These are phyloP conservation scores for Andrena cerasifolii DNA, from an alignment of 1,140 invertebrate genomes.

Conservation along the genomic window DNA sequence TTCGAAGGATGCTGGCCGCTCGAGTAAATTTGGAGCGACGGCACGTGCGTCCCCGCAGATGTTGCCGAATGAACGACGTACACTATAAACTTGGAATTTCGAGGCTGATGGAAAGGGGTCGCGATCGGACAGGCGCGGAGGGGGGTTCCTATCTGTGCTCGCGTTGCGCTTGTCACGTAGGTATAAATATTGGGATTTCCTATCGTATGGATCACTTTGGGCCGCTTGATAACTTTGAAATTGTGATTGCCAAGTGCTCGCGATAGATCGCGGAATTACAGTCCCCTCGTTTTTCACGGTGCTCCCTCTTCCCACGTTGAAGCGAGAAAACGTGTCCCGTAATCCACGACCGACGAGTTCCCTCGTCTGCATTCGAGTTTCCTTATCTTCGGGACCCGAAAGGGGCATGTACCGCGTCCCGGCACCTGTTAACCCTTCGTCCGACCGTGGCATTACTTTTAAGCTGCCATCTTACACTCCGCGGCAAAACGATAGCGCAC, in stretches of 20 bases:
- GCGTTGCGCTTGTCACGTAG: background rate
- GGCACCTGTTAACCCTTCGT: background rate
- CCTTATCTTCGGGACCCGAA: background rate
- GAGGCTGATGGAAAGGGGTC: conserved; percentile 43
- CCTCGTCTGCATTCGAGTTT: conserved; percentile 1
- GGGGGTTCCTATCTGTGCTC: no score
- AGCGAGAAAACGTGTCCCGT: conserved; percentile 13
- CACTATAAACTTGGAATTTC: conserved; percentile 53
- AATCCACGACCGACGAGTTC: conserved; percentile 32
- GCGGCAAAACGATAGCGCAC: no score
- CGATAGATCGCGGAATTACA: background rate
- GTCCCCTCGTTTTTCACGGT: background rate
- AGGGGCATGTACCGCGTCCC: background rate
- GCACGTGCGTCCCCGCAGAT: conserved; percentile 57
- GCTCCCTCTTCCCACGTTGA: background rate
- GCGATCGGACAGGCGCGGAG: conserved; percentile 42
- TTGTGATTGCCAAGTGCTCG: background rate
- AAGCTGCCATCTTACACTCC: no score
- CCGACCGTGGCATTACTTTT: background rate
- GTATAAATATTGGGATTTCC: background rate
- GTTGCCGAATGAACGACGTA: conserved; percentile 52
- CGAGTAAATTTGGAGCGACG: conserved; percentile 52
- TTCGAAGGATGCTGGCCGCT: conserved; percentile 51
- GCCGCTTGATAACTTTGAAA: no score
- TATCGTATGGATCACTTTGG: no score